Evolutionary conservation across 1,140 invertebrate species (phyloP).

Genomic region (Hyphantria cunea): DNA sequence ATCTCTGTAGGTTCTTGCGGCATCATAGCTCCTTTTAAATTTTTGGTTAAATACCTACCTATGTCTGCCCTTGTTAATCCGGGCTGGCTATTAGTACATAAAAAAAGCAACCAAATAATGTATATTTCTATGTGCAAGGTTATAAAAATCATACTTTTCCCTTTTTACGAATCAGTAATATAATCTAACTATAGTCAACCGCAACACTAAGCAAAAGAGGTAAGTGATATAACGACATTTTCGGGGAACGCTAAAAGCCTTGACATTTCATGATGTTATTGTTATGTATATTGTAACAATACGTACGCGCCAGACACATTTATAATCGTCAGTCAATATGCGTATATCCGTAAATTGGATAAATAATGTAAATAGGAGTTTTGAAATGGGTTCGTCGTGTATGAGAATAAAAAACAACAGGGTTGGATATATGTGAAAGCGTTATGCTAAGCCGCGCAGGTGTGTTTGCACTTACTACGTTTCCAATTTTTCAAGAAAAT

Average conservation of each 20-base stretch:
- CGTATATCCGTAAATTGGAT: slow-evolving; percentile 16
- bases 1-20: no score
- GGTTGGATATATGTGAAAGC: no score
- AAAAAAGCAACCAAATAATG: no score
- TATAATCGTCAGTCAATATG: slow-evolving; percentile 7
- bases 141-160: no score
- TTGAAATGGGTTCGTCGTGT: neutral
- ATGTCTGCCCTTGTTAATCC: no score
- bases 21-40: no score
- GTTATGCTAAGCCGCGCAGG: no score
- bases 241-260: slow-evolving; percentile 30
- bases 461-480: no score
- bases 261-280: slow-evolving; percentile 29
- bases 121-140: no score
- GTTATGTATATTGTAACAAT: slow-evolving; percentile 15
- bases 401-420: neutral
- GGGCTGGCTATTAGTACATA: no score
- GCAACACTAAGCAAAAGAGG: slow-evolving; percentile 14
- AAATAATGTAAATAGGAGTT: slow-evolving; percentile 16
- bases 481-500: no score
- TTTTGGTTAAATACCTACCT: no score
- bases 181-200: slow-evolving; percentile 3
- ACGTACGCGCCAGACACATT: slow-evolving; percentile 4
- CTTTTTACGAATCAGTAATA: neutral
- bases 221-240: slow-evolving; percentile 25